These are phyloP conservation scores for Anguilla rostrata DNA, from an alignment of 2,113 vertebrate genomes.

Conservation along the genomic window DNA sequence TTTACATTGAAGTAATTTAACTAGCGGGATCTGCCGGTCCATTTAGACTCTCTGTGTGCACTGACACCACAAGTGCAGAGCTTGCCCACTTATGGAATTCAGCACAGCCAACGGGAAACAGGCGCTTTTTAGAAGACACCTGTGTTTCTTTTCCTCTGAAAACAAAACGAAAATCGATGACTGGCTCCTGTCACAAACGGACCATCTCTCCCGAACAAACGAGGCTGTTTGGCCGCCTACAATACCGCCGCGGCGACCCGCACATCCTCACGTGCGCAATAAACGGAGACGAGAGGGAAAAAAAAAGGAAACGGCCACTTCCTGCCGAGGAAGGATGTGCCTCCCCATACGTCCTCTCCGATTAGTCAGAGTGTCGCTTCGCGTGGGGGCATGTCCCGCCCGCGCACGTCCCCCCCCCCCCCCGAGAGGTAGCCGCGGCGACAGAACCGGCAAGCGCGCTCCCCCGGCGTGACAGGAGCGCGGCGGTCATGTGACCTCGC, in stretches of 20 bases:
- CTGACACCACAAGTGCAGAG: neutral
- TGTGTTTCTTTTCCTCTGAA: neutral
- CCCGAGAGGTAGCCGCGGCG: too few species aligned
- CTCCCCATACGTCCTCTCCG: constrained; percentile 59
- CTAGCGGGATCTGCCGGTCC: neutral
- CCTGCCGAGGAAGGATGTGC: constrained; percentile 65
- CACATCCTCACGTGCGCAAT: constrained; percentile 56
- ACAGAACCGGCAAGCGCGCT: neutral
- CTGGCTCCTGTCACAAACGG: neutral
- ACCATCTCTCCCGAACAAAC: neutral
- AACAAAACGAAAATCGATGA: neutral
- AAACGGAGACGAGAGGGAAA: constrained; percentile 52
- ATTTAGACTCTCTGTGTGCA: neutral
- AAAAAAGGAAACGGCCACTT: constrained; percentile 73
- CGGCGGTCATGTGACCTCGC: neutral
- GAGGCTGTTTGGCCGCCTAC: constrained; percentile 49
- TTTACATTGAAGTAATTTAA: neutral
- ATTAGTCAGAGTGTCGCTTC: constrained; percentile 55
- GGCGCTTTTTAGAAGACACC: neutral
- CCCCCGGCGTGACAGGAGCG: neutral
- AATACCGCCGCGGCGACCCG: constrained; percentile 36
- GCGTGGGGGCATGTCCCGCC: constrained; percentile 28
- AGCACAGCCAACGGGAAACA: neutral
- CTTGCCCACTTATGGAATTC: neutral
- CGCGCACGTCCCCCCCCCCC: constrained; percentile 35